These are phyloP conservation scores for Danionella dracula DNA, from an alignment of 2,797 vertebrate genomes.

Conservation along the genomic window DNA sequence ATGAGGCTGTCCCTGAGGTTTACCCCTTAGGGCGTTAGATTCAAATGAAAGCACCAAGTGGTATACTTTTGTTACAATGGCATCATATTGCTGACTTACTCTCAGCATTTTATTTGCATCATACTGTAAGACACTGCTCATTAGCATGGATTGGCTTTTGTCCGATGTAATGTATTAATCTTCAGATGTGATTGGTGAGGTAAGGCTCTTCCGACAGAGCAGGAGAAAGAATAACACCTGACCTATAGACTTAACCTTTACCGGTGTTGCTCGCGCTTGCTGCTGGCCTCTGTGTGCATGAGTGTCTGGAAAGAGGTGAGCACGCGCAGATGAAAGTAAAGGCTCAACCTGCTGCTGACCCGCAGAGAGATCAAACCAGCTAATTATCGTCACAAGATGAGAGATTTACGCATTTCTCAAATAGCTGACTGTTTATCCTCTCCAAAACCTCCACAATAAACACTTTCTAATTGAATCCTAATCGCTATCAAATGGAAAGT, in stretches of 20 bases:
- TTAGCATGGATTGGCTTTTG: too few species aligned
- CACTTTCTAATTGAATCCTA: slow-evolving; percentile 99
- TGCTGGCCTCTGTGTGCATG: slow-evolving; percentile 16
- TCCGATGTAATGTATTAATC: background rate
- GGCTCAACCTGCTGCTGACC: slow-evolving; percentile 76
- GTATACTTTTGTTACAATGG: too few species aligned
- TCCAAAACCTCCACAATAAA: slow-evolving; percentile 83
- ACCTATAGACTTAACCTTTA: slow-evolving; percentile 19
- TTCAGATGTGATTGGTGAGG: slow-evolving; percentile 14
- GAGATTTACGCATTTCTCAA: slow-evolving; percentile 98
- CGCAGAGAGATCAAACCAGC: slow-evolving; percentile 73
- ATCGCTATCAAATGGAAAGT: slow-evolving; percentile 92
- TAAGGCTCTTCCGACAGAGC: background rate
- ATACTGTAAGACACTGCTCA: too few species aligned
- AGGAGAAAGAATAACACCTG: background rate
- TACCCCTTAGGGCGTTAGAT: too few species aligned
- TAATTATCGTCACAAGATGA: slow-evolving; percentile 99
- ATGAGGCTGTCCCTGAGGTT: too few species aligned
- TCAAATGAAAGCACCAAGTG: too few species aligned
- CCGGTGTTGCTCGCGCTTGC: slow-evolving; percentile 8
- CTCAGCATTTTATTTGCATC: too few species aligned
- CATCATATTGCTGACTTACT: too few species aligned
- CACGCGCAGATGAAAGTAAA: slow-evolving; percentile 71
- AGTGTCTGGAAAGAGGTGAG: slow-evolving; percentile 59
- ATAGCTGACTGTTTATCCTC: slow-evolving; percentile 96